Conservation (phyloP, 2,113 vertebrate species). For the Otus sunia region DNA sequence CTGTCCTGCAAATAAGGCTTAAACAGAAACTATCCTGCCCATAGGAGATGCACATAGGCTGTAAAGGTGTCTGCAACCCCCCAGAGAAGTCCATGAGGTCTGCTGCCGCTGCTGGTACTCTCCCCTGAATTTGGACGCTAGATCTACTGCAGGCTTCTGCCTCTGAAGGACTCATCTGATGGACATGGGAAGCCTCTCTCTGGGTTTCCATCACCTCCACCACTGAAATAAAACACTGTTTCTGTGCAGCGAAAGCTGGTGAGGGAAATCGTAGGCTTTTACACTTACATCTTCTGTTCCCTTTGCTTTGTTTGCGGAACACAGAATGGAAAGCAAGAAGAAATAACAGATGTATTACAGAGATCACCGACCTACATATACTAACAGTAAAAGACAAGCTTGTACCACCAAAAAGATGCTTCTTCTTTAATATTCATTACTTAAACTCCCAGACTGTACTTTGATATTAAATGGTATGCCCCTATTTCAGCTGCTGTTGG, state of each 20-base stretch:
- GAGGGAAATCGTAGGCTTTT: not conserved
- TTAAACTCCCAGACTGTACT: not conserved
- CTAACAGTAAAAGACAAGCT: not conserved
- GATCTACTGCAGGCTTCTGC: not conserved
- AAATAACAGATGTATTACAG: not conserved
- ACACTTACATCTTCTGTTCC: not conserved
- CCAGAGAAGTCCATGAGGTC: not conserved
- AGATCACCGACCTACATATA: fast-evolving
- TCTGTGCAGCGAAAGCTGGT: not conserved
- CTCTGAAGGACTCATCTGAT: not conserved
- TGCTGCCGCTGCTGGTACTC: not conserved
- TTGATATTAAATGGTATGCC: not conserved
- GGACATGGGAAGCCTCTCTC: not conserved
- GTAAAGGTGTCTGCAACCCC: not conserved
- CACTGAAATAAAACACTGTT: not conserved
- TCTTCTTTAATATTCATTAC: not conserved
- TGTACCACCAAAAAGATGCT: not conserved
- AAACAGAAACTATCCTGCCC: not conserved
- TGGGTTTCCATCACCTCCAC: not conserved
- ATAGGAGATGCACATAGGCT: not conserved
- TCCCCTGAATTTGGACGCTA: not conserved
- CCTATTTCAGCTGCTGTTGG: not conserved
- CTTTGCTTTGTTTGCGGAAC: not conserved
- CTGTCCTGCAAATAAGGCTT: not conserved
- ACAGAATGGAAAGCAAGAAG: not conserved